Evolutionary conservation across 2,888 invertebrate genomes (phyloP).

Genomic region (Thysanoteuthis rhombus): DNA sequence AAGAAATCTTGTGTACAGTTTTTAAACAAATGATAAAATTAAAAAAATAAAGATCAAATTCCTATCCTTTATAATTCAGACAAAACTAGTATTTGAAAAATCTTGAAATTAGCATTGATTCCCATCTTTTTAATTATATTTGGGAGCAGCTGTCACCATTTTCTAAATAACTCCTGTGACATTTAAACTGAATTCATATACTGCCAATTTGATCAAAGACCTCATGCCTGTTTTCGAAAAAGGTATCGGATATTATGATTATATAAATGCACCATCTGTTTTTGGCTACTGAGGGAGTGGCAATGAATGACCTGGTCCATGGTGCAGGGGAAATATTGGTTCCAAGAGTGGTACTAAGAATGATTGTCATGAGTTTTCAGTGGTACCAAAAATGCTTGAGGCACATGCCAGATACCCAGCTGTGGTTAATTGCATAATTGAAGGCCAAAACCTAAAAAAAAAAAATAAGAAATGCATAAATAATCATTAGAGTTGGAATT

Average conservation of each 20-base stretch:
- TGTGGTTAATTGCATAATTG: too few species aligned
- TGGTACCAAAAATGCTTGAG: too few species aligned
- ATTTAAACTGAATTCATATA: neutral
- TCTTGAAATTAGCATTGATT: neutral
- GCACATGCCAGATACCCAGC: too few species aligned
- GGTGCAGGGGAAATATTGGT: too few species aligned
- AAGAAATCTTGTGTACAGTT: neutral
- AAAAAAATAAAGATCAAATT: neutral
- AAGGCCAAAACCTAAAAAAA: too few species aligned
- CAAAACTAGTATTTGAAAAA: neutral
- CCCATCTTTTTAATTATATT: neutral
- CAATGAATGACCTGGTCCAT: too few species aligned
- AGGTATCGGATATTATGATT: neutral
- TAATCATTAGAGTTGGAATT: too few species aligned
- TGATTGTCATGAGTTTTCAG: too few species aligned
- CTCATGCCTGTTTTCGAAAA: neutral
- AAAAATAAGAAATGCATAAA: too few species aligned
- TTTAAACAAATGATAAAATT: neutral
- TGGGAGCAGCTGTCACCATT: neutral
- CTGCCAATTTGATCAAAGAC: neutral
- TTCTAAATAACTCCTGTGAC: neutral
- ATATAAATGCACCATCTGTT: neutral
- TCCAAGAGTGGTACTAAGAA: too few species aligned
- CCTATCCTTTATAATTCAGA: neutral
- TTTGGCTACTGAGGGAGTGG: neutral